These are phyloP conservation scores for Sebastes matsubarae DNA, from an alignment of 2,797 vertebrate species.

Conservation along the genomic window DNA sequence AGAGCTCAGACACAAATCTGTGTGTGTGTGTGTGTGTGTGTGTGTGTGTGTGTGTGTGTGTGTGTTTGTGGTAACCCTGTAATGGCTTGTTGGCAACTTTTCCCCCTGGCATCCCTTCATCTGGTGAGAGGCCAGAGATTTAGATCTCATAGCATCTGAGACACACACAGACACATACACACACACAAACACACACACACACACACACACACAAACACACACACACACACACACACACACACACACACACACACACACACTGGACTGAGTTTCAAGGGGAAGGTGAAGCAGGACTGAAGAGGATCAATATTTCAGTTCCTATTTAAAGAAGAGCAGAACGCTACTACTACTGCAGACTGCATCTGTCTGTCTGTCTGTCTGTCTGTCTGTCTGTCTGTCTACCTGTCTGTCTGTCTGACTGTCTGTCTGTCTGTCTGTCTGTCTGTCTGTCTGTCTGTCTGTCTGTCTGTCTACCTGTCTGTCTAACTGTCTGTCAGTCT, in stretches of 20 bases:
- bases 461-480: too few relatives aligned
- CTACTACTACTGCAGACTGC: too few relatives aligned
- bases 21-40: background rate
- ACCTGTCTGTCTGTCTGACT: background rate
- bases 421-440: background rate
- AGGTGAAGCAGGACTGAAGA: conserved; percentile 12
- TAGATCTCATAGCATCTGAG: conserved; percentile 27
- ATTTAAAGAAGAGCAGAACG: conserved; percentile 4
- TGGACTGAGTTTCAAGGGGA: background rate
- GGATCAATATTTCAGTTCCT: conserved; percentile 38
- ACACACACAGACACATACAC: background rate
- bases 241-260: background rate
- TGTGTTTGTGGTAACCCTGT: too few relatives aligned
- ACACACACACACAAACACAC: background rate
- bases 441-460: too few relatives aligned
- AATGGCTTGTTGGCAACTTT: conserved; percentile 39
- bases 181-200: background rate
- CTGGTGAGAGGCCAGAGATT: conserved; percentile 32
- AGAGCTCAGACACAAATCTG: background rate
- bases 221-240: conserved; percentile 1
- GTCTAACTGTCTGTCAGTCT: too few relatives aligned
- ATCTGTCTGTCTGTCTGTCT: background rate
- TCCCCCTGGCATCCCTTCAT: conserved; percentile 20
- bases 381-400: background rate
- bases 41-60: too few relatives aligned